Conservation (phyloP, 2,113 vertebrate genomes). For the Cyprinodon variegatus region DNA sequence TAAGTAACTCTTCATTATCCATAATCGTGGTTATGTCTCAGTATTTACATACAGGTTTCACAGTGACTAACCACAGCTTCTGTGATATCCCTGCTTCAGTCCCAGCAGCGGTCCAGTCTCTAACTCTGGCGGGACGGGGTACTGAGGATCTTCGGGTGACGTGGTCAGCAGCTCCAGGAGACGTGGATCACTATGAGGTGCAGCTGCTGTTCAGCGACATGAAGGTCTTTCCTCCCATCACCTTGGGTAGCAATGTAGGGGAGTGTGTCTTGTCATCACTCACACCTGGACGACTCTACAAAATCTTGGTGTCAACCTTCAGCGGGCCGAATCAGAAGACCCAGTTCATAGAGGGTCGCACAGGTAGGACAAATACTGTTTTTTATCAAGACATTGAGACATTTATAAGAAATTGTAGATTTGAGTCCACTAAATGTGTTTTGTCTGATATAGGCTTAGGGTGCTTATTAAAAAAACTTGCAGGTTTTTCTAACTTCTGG, state of each 20-base stretch:
- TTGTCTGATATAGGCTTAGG: too few species aligned
- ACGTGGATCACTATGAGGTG: conserved; percentile 95
- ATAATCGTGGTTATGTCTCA: not conserved
- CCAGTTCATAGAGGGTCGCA: conserved; percentile 91
- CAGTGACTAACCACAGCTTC: not conserved
- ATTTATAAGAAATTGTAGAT: too few species aligned
- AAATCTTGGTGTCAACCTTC: conserved; percentile 92
- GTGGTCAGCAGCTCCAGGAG: conserved; percentile 87
- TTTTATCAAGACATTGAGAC: not conserved
- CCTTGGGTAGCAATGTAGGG: conserved; percentile 82
- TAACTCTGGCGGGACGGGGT: conserved; percentile 79
- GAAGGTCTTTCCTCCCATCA: conserved; percentile 92
- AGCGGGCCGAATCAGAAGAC: conserved; percentile 91
- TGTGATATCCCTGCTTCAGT: conserved; percentile 73
- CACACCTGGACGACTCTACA: conserved; percentile 93
- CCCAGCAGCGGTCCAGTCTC: conserved; percentile 86
- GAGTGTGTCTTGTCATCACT: conserved; percentile 87
- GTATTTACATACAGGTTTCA: not conserved
- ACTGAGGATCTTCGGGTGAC: conserved; percentile 87
- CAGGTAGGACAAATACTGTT: conserved; percentile 75
- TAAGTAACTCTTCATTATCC: conserved; percentile 76
- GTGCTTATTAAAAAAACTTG: too few species aligned
- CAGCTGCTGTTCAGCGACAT: conserved; percentile 95
- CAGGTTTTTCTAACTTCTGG: too few species aligned
- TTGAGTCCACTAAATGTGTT: too few species aligned